These are phyloP conservation scores for Natrix natrix DNA, from an alignment of 2,797 vertebrate species.

Conservation along the genomic window DNA sequence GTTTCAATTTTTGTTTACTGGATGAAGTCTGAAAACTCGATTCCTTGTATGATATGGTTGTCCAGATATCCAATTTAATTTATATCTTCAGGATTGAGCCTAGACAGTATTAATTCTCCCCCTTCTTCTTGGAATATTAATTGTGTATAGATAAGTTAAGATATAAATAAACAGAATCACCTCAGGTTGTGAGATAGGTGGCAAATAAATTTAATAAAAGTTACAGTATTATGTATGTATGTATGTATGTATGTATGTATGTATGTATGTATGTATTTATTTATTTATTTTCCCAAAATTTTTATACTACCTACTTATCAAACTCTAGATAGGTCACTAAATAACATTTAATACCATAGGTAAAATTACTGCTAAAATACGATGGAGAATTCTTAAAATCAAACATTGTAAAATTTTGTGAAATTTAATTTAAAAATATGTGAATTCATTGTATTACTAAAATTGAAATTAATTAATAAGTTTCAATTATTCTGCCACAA, in stretches of 20 bases:
- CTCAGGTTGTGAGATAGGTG: too few relatives aligned
- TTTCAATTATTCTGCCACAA: not conserved
- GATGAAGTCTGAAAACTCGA: not conserved
- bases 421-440: not conserved
- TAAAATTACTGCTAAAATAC: not conserved
- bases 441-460: not conserved
- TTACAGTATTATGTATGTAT: not conserved
- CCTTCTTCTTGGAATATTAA: not conserved
- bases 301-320: not conserved
- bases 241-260: too few relatives aligned
- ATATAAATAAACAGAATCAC: not conserved
- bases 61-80: not conserved
- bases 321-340: not conserved
- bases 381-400: too few relatives aligned
- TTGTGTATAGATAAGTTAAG: not conserved
- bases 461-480: not conserved
- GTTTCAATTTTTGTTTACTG: not conserved
- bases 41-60: not conserved
- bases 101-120: not conserved
- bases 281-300: not conserved
- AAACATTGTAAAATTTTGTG: not conserved
- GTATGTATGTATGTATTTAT: too few relatives aligned
- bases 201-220: too few relatives aligned
- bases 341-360: not conserved
- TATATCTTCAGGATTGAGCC: not conserved